Base-by-base conservation (phyloP, 2,113 vertebrate species). In the Laticauda colubrina region DNA sequence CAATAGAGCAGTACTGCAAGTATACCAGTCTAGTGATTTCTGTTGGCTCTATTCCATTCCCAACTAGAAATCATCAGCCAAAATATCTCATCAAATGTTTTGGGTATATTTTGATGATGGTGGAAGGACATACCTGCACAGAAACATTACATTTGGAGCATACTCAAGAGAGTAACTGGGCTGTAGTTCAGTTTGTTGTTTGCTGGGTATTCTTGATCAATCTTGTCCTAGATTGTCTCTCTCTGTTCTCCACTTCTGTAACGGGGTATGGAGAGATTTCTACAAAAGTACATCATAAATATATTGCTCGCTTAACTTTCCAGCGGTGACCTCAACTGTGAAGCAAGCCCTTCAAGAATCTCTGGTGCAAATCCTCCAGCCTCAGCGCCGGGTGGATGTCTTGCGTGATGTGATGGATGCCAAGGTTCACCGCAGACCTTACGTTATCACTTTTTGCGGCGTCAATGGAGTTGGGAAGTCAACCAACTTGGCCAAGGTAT, bases 381-480 rank as follows among this genome's bases (percentile, higher is more conserved):
- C 99, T 20, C 99, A 99, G 97, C 98, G 99, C 5, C 98, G 99
- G 0, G 99, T 99, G 29, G 99, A 99, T 9, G 98, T 99, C 89
- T 97, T 99, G 86, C 98, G 99, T 6, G 99, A 99, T 0, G 98
- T 99, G 94, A 98, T 99, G 98, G 99, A 99, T 0, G 98, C 99
- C 1, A 98, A 98, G 93, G 98, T 97, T 88, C 98, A 98, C 85
- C 98, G 96, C 85, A 98, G 98, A 48, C 99, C 99, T 5, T 99
- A 99, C 0, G 98, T 99, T 45, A 97, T 99, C 53, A 99, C 99
- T 1, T 99, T 99, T 90, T 99, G 99, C 20, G 99, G 99, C 0
- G 99, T 99, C 92, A 99, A 99, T 0, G 99, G 99, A 0, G 99
- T 99, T 0, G 99, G 99, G 24, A 99, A 99, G 89, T 99, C 99